Conservation (phyloP, 2,113 vertebrate species). For the Vidua macroura region DNA sequence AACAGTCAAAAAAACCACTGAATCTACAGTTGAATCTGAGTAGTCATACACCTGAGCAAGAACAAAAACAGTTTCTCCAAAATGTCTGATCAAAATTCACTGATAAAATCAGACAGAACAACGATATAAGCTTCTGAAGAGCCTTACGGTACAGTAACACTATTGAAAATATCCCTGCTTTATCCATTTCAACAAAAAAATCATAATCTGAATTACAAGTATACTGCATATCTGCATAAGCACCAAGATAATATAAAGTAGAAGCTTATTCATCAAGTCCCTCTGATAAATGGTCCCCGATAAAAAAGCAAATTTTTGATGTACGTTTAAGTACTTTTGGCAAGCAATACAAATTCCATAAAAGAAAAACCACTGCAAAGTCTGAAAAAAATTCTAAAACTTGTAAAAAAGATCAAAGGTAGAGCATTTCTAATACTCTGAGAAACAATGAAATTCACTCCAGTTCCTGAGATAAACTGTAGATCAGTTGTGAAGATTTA, state of each 20-base stretch:
- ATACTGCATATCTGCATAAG: not conserved
- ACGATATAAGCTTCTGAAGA: not conserved
- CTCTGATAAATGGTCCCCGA: slow-evolving; percentile 40
- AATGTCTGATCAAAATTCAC: not conserved
- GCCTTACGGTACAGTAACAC: not conserved
- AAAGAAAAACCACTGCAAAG: slow-evolving; percentile 29
- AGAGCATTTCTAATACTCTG: not conserved
- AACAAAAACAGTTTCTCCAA: not conserved
- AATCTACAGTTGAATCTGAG: not conserved
- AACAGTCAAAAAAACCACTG: not conserved
- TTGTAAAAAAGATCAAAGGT: not conserved
- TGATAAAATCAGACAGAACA: slow-evolving; percentile 14
- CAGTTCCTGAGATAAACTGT: slow-evolving; percentile 12
- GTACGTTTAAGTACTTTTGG: not conserved
- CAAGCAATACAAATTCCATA: not conserved
- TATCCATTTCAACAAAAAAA: slow-evolving; percentile 13
- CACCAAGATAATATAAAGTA: not conserved
- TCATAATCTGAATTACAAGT: not conserved
- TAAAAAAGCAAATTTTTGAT: not conserved
- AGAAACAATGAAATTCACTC: not conserved
- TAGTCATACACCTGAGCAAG: not conserved
- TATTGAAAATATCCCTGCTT: not conserved
- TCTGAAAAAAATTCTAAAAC: not conserved
- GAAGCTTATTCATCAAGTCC: not conserved
- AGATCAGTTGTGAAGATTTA: not conserved